A percentile compares a stretch with the other conserved stretches of the same genome.
These are phyloP conservation scores for Trachelipus rathkii DNA, from an alignment of 1,140 invertebrate genomes.

Conservation along the genomic window DNA sequence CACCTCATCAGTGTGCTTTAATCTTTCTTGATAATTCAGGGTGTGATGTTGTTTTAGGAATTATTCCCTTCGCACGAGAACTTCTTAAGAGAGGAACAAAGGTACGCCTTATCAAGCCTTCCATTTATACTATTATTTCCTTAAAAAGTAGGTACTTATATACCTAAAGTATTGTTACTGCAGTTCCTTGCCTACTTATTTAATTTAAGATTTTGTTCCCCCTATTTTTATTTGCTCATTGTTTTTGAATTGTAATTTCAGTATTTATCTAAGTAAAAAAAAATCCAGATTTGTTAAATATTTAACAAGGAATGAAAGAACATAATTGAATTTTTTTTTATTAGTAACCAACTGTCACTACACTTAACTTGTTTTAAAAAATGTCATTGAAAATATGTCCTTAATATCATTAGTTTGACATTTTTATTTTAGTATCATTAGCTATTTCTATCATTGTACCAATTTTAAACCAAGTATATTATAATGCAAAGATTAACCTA, in stretches of 20 bases:
- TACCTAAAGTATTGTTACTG: background rate
- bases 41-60: conserved; percentile 84
- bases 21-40: conserved; percentile 97
- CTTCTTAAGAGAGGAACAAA: conserved; percentile 59
- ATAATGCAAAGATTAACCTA: no score
- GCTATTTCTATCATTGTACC: no score
- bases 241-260: background rate
- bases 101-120: conserved; percentile 66
- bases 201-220: no score
- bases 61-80: conserved; percentile 83
- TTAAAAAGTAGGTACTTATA: background rate
- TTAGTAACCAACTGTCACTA: no score
- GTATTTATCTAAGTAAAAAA: background rate
- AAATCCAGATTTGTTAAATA: no score
- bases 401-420: no score
- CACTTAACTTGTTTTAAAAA: no score
- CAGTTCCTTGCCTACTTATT: no score
- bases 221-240: background rate
- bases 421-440: no score
- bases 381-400: no score
- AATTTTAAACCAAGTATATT: no score
- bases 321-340: conserved; percentile 4
- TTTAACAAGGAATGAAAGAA: no score
- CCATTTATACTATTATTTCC: background rate
- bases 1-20: conserved; percentile 74